Evolutionary conservation across 2,113 vertebrate species (phyloP).

Genomic region (Melanotaenia duboulayi): DNA sequence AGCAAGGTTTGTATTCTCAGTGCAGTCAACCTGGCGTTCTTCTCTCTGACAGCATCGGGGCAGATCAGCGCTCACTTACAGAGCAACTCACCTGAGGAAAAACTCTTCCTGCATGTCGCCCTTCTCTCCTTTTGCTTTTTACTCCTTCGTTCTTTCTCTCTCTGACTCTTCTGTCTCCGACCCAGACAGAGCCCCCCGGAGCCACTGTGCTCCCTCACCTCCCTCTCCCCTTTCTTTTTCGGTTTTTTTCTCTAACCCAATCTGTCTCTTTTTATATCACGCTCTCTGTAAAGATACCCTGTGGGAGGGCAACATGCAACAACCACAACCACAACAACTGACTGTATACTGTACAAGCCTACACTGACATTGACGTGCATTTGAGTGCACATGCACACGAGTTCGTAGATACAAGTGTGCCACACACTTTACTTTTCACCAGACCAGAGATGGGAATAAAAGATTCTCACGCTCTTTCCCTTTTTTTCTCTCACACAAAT

Average conservation of each 20-base stretch:
- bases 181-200: constrained; percentile 74
- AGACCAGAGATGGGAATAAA: constrained; percentile 61
- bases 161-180: constrained; percentile 64
- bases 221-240: constrained; percentile 62
- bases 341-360: constrained; percentile 25
- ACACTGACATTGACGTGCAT: constrained; percentile 36
- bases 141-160: constrained; percentile 35
- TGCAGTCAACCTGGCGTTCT: constrained; percentile 63
- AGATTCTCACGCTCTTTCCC: constrained; percentile 35
- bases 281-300: constrained; percentile 72
- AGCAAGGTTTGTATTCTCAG: constrained; percentile 67
- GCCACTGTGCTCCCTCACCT: constrained; percentile 63
- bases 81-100: constrained; percentile 81
- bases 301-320: constrained; percentile 68
- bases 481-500: constrained; percentile 37
- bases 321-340: constrained; percentile 56
- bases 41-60: constrained; percentile 72
- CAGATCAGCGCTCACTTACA: constrained; percentile 78
- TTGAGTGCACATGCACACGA: constrained; percentile 10
- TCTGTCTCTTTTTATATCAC: constrained; percentile 79
- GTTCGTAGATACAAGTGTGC: constrained; percentile 19
- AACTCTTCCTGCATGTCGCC: constrained; percentile 66
- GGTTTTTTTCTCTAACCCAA: constrained; percentile 70
- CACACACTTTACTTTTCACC: constrained; percentile 43
- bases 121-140: constrained; percentile 51